These are phyloP conservation scores for Emmelina monodactyla DNA, from an alignment of 2,888 invertebrate genomes.

Conservation along the genomic window DNA sequence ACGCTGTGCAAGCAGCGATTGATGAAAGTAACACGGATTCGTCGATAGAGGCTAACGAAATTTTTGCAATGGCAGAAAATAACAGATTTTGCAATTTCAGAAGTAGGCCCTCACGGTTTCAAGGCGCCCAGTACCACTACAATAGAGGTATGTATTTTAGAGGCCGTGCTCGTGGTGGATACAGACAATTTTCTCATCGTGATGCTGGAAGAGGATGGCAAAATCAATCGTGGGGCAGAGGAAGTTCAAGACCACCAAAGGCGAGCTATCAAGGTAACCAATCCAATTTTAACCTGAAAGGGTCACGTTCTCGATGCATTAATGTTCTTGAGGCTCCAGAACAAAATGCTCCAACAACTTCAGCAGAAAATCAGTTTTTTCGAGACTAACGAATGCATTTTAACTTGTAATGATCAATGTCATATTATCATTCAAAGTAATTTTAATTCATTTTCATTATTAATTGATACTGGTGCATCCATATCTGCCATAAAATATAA, in stretches of 20 bases:
- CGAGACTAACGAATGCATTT: slow-evolving; percentile 7
- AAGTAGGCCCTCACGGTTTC: too few relatives aligned
- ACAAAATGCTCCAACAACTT: not conserved
- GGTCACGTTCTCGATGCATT: too few relatives aligned
- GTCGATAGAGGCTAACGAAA: not conserved
- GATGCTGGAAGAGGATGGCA: too few relatives aligned
- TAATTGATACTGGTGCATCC: slow-evolving; percentile 6
- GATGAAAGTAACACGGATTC: slow-evolving; percentile 8
- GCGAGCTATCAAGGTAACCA: too few relatives aligned
- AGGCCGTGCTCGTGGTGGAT: too few relatives aligned
- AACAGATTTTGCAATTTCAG: not conserved
- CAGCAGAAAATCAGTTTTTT: slow-evolving; percentile 8
- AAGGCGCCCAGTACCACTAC: not conserved
- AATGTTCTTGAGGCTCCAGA: not conserved
- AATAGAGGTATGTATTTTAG: not conserved
- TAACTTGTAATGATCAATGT: not conserved
- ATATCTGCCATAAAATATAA: slow-evolving; percentile 9
- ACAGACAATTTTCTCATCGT: too few relatives aligned
- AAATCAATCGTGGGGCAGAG: too few relatives aligned
- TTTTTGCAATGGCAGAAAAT: not conserved
- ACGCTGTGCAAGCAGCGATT: slow-evolving; percentile 11
- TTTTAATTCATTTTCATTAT: not conserved
- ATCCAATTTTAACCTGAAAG: too few relatives aligned
- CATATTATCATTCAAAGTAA: not conserved
- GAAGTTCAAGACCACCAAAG: too few relatives aligned